phyloP scores from a whole-genome alignment of 2,113 vertebrate species.

The Elephantulus edwardii region DNA sequence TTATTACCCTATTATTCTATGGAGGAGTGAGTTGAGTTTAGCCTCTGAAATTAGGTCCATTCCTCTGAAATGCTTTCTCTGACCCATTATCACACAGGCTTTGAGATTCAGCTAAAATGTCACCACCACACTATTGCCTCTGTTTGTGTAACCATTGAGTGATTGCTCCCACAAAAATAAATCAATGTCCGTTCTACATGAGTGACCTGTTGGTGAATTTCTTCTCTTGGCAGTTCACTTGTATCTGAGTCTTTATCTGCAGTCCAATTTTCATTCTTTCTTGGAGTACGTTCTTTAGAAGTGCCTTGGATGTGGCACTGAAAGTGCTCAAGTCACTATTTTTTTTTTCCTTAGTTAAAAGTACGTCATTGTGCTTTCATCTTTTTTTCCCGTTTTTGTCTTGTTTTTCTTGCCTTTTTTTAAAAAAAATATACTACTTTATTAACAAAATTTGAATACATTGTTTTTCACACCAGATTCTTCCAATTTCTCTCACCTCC shows the following conservation, averaged over 20 bases:
- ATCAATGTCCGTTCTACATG: not conserved
- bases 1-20: too few species aligned
- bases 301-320: not conserved
- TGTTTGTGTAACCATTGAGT: conserved; percentile 6
- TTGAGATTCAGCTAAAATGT: conserved; percentile 32
- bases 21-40: not conserved
- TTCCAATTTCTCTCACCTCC: too few species aligned
- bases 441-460: too few species aligned
- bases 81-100: not conserved
- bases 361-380: not conserved
- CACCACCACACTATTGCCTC: not conserved
- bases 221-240: not conserved
- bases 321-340: not conserved
- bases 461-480: too few species aligned
- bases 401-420: not conserved
- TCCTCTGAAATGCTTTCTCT: conserved; percentile 28
- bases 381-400: not conserved
- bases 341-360: not conserved
- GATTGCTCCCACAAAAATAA: not conserved
- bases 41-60: conserved; percentile 14
- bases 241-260: not conserved
- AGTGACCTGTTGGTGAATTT: not conserved
- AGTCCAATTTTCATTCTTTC: not conserved
- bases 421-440: too few species aligned
- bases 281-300: not conserved